Conservation (phyloP, 30 jellyfish, hydroid and myxozoan genomes). For the Hydra vulgaris region DNA sequence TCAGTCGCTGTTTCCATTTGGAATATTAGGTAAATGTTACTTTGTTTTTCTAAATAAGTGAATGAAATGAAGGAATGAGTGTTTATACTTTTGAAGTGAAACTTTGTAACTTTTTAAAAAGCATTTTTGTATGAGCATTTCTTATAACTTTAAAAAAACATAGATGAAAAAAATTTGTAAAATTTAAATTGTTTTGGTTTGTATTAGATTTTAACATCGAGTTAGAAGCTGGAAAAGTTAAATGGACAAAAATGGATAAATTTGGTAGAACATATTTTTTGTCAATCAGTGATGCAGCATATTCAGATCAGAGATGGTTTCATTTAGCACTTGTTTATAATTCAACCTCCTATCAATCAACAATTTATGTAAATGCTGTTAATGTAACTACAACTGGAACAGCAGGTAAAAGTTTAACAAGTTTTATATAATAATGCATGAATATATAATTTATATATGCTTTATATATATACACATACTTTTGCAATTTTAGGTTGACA, state of each 20-base stretch:
- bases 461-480: no score
- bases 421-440: neutral
- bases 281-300: constrained; percentile 47
- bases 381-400: constrained; percentile 43
- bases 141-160: no score
- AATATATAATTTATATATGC: neutral
- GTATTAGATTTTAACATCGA: constrained; percentile 65
- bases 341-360: constrained; percentile 43
- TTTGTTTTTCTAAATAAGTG: no score
- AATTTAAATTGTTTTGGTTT: no score
- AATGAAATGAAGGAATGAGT: neutral
- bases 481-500: no score
- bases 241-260: constrained; percentile 30
- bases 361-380: constrained; percentile 63
- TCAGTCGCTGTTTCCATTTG: constrained; percentile 61
- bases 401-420: constrained; percentile 31
- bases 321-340: constrained; percentile 83
- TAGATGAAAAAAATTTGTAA: no score
- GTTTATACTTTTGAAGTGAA: no score
- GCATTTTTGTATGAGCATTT: no score
- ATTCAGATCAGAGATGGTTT: constrained; percentile 75
- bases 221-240: constrained; percentile 77
- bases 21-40: constrained; percentile 30
- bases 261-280: constrained; percentile 39
- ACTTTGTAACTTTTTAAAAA: no score